A percentile compares a stretch with the other conserved stretches of the same genome.
phyloP scores from a whole-genome alignment of 2,113 vertebrate species.

The Gallinago jamesoni region DNA sequence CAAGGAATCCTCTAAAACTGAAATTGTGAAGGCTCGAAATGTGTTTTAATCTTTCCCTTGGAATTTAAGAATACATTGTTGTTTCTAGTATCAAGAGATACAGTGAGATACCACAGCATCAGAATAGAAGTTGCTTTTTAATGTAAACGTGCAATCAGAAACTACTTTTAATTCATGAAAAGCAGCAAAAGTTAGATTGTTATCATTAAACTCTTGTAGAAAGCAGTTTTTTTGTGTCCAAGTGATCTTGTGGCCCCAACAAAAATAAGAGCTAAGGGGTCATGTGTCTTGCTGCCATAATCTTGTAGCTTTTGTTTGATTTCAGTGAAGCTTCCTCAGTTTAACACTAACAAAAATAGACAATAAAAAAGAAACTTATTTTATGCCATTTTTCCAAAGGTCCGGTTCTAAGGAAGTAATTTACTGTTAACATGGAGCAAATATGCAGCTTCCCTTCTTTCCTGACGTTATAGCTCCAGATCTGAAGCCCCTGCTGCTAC shows the following conservation, averaged over 20 bases:
- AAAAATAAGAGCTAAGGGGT: neutral
- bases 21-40: too few species aligned
- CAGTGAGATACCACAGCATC: too few species aligned
- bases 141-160: neutral
- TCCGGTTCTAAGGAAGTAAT: neutral
- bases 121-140: neutral
- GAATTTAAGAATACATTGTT: too few species aligned
- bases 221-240: neutral
- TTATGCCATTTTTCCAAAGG: neutral
- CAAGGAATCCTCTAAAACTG: too few species aligned
- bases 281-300: neutral
- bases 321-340: neutral
- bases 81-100: too few species aligned
- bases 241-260: neutral
- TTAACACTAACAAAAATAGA: neutral
- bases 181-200: neutral
- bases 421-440: neutral
- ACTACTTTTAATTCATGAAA: neutral
- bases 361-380: neutral
- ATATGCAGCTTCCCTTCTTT: neutral
- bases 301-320: neutral
- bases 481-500: neutral
- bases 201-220: neutral
- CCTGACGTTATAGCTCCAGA: neutral
- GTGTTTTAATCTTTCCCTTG: too few species aligned